phyloP scores from a whole-genome alignment of 2,888 invertebrate species.

The Quadroppia sp. region DNA sequence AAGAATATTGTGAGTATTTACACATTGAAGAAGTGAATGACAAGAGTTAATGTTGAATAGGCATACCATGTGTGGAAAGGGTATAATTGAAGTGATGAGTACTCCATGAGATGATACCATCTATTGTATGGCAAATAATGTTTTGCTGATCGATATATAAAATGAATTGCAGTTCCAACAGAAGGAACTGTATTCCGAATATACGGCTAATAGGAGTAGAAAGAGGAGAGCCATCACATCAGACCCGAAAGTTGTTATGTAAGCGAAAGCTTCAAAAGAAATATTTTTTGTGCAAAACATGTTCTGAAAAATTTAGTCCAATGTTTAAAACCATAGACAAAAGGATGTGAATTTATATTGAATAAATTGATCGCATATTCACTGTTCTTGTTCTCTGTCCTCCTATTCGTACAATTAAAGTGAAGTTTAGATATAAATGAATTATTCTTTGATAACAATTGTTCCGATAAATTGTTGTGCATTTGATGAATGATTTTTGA shows the following conservation, averaged over 20 bases:
- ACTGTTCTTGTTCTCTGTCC: too few species aligned
- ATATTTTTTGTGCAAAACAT: neutral
- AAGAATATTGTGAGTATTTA: neutral
- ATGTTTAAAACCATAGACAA: neutral
- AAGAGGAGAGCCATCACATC: neutral
- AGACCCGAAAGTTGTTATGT: neutral
- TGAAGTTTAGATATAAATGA: too few species aligned
- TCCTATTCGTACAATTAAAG: too few species aligned
- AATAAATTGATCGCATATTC: neutral
- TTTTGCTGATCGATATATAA: neutral
- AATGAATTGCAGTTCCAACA: neutral
- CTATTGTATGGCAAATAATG: neutral
- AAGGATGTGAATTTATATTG: neutral
- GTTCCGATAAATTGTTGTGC: too few species aligned
- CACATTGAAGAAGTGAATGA: neutral
- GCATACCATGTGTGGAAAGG: too few species aligned
- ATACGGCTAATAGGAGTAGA: neutral
- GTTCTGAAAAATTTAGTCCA: neutral
- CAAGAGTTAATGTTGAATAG: too few species aligned
- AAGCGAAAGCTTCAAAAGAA: neutral
- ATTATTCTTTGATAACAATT: too few species aligned
- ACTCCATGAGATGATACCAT: neutral
- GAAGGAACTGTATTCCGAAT: constrained; percentile 6
- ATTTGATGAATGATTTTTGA: too few species aligned
- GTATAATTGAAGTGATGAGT: neutral